phyloP scores from a whole-genome alignment of 2,888 invertebrate species.

The Drosophila percnosoma region DNA sequence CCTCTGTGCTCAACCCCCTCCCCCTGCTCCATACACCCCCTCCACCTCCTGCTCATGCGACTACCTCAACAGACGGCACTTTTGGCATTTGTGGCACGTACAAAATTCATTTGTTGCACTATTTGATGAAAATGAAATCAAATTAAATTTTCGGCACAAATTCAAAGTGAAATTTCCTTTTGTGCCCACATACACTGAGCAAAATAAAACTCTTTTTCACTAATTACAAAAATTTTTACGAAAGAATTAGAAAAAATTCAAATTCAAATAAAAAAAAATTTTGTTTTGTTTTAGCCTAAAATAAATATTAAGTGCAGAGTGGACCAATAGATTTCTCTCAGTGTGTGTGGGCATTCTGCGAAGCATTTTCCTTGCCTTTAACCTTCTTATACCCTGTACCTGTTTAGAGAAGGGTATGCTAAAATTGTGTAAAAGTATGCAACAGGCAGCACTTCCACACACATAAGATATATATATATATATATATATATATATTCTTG shows the following conservation, averaged over 20 bases:
- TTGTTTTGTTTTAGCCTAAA: not conserved
- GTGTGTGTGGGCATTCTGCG: constrained; percentile 1
- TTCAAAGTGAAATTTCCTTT: constrained; percentile 65
- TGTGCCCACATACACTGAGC: not conserved
- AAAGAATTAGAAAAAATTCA: not conserved
- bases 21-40: not conserved
- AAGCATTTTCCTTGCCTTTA: not conserved
- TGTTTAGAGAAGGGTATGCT: not conserved
- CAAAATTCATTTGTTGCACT: constrained; percentile 78
- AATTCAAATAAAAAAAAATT: not conserved
- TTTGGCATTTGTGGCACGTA: constrained; percentile 77
- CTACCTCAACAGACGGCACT: not conserved
- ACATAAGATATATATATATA: not conserved
- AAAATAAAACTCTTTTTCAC: not conserved
- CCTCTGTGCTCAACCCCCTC: not conserved
- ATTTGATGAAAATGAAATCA: constrained; percentile 79
- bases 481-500: not conserved
- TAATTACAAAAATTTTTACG: rapidly evolving
- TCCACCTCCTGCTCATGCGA: not conserved
- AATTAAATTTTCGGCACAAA: constrained; percentile 76
- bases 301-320: not conserved
- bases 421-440: not conserved
- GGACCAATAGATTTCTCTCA: not conserved
- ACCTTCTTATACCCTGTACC: not conserved
- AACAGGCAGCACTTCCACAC: rapidly evolving